Percentiles rank a stretch among this genome's conserved stretches.
Evolutionary conservation across 2,888 invertebrate genomes (phyloP).

Genomic region (Phyllotreta striolata): DNA sequence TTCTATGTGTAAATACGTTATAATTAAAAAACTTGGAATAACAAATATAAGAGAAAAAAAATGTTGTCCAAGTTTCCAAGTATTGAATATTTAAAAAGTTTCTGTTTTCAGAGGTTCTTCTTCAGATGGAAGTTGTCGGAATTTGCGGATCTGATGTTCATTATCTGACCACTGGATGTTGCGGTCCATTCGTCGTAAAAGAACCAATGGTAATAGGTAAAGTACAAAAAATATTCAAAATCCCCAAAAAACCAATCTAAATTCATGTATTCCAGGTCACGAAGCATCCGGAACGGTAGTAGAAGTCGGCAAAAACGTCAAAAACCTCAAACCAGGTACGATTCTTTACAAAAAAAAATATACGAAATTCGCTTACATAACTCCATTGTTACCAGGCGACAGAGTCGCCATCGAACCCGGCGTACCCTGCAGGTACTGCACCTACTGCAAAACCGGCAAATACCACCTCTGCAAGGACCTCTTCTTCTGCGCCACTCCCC

Average conservation of each 20-base stretch:
- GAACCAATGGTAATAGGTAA: constrained; percentile 91
- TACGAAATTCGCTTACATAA: neutral
- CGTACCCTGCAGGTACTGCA: constrained; percentile 84
- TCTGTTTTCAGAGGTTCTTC: constrained; percentile 76
- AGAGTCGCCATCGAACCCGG: constrained; percentile 96
- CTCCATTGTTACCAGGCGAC: constrained; percentile 69
- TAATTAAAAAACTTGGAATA: constrained; percentile 4
- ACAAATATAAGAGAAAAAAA: no score
- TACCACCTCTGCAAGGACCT: constrained; percentile 93
- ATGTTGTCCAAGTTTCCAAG: neutral
- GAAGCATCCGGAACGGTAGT: constrained; percentile 86
- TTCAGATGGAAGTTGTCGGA: constrained; percentile 92
- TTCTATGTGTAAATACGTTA: no score
- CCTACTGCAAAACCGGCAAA: constrained; percentile 84
- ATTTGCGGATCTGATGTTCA: constrained; percentile 98
- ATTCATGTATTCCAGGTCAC: constrained; percentile 84
- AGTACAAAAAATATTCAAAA: no score
- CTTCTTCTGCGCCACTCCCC: constrained; percentile 94
- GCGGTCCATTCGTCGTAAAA: constrained; percentile 88
- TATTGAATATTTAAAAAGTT: neutral
- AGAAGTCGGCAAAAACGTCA: constrained; percentile 77
- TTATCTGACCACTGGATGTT: constrained; percentile 84
- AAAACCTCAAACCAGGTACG: constrained; percentile 69
- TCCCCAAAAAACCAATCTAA: neutral
- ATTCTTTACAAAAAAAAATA: neutral